Base-by-base conservation (phyloP, 2,797 vertebrate genomes). In the Chromis chromis region DNA sequence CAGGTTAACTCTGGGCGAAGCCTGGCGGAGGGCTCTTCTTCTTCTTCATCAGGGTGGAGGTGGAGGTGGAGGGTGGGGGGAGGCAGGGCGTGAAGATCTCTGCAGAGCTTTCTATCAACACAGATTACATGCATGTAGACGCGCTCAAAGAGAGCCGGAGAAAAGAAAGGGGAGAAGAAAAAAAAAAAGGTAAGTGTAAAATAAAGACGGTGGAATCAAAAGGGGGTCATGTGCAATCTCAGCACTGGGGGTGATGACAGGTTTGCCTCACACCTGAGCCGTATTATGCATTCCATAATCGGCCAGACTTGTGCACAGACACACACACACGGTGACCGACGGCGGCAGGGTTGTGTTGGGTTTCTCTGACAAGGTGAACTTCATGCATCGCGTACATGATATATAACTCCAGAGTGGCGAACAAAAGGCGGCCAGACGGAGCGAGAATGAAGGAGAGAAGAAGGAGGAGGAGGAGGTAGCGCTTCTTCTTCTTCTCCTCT, bases 311-410 rank as follows among this genome's bases (percentile, higher is more conserved):
- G 28, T 24, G 36, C 81, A 63, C 28, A 40, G 58, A 33, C 74
- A 62, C 66, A 28, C 64, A 22, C 42, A 10, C 74, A 4, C 44
- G 40, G 65, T 62, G 84, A 76, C 83, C 71, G 53, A 53, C 74
- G 33, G 82, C 82, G 10, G 81, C 70, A 12, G 71, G 86, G 85
- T 57, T 81, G 84, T 91, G 91, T 91, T 89, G 85, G 78, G 64
- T 85, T 83, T 81, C 79, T 90, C 78, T 92, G 93, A 94, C 92
- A 93, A 90, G 93, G 88, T 93, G 92, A 93, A 94, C 93, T 93
- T 94, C 92, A 94, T 85, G 94, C 94, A 93, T 94, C 90, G 88
- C 44, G 76, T 90, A 61, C 84, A 89, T 90, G 92, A 93, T 90
- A 86, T 89, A 92, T 91, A 91, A 90, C 88, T 89, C 72, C 56